Evolutionary conservation across 2,113 vertebrate species (phyloP), one percentile per base, ranked within the genome.

Genomic region (Jaculus jaculus): DNA sequence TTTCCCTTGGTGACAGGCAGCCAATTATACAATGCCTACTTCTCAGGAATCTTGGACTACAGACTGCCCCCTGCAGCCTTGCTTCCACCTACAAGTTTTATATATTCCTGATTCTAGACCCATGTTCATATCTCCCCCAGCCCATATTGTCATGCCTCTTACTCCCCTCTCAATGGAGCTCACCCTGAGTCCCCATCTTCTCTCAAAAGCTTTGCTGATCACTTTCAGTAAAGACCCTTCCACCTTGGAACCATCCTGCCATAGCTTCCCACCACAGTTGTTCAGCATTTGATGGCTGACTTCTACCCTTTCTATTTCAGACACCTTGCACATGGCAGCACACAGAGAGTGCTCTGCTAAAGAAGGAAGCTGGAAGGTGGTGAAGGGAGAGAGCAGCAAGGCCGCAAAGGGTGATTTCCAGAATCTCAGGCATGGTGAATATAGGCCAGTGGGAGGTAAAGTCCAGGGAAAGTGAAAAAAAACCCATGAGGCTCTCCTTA

Each of bases 171-270:
- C 26, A 2, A 11, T 37, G 39, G 47, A 47, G 91, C 26, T 84
- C n/a, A 32, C 3, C 16, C 28, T 30, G 80, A 47, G 39, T 80
- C 72, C 72, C 34, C 73, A 0, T 74, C 78, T 81, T 58, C 79
- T 86, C 89, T 81, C 6, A 30, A 87, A 83, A 86, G 37, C 39
- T 80, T 51, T 54, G 16, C 89, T 32, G 15, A 34, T 11, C 34
- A 10, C 11, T 54, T 26, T 63, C 30, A 72, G n/a, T 51, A 16
- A 1, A 75, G 82, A 74, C 32, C 42, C 73, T 47, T 24, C 39
- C 66, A 7, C 69, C 71, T 66, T 30, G 10, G 32, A 42, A 7
- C 54, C 34, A 18, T 37, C 30, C 0, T 80, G 42, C 16, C 15
- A 11, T 16, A 66, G 23, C 71, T 87, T 84, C 68, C 28, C 37